These are phyloP conservation scores for Nomada ruficornis DNA, from an alignment of 2,888 invertebrate species.

Conservation along the genomic window DNA sequence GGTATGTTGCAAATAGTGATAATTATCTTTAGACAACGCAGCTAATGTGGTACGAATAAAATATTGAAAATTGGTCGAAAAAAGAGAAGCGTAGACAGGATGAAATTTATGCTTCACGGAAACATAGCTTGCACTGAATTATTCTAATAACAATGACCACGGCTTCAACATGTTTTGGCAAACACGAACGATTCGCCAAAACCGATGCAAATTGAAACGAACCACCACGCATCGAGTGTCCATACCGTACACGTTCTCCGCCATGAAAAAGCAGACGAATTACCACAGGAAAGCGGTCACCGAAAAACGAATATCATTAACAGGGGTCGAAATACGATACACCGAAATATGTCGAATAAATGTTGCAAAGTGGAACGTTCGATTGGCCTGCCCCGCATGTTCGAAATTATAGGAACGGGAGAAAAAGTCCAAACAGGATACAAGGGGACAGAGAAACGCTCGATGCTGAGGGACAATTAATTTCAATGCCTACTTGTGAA, in stretches of 20 bases:
- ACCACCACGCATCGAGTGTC: too few relatives aligned
- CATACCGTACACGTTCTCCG: too few relatives aligned
- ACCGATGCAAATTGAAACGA: too few relatives aligned
- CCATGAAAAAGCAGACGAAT: not conserved
- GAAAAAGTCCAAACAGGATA: not conserved
- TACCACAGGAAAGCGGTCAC: not conserved
- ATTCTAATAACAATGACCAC: too few relatives aligned
- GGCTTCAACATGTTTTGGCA: too few relatives aligned
- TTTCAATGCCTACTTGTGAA: constrained; percentile 26
- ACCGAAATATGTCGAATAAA: not conserved
- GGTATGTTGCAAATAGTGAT: not conserved
- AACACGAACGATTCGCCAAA: too few relatives aligned
- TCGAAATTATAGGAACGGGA: not conserved
- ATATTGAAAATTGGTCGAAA: not conserved
- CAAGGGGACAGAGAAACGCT: not conserved
- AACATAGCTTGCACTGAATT: not conserved
- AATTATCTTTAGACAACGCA: not conserved
- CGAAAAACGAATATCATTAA: not conserved
- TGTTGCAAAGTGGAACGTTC: not conserved
- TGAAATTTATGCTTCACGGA: too few relatives aligned
- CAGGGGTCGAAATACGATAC: not conserved
- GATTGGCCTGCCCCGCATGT: not conserved
- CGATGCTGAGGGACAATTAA: not conserved
- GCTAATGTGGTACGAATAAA: not conserved
- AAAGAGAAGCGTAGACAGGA: not conserved